Base-by-base conservation (phyloP, 1,140 invertebrate species). In the Trichonephila clavipes region DNA sequence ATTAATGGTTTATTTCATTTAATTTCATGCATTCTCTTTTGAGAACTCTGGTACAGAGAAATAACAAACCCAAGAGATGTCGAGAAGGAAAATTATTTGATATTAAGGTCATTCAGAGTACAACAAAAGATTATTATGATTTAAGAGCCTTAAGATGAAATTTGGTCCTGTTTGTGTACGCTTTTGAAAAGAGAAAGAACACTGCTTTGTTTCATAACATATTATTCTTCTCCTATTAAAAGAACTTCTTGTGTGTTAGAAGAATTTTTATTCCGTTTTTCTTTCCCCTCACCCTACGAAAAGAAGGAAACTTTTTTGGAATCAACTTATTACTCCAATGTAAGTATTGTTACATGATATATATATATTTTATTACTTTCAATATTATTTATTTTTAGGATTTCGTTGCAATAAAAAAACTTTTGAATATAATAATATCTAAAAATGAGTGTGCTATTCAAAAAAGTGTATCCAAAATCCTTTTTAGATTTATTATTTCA, bases 61-160 rank as follows among this genome's bases (percentile, higher is more conserved):
- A 40, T 28, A 77, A 40, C 16, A 24, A 77, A 3, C 28, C 28
- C 72, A 18, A 40, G 28, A 77, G 72, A 77, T 28, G 16, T 28
- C 72, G 72, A 77, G 28, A 40, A 24, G 34, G 72, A 77, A 28
- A 34, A 77, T 77, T 77, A 16, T 77, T 28, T 19, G 72, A 40
- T 77, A 77, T 40, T 77, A 40, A 77, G 72, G 72, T 77, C 72
- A 77, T 77, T 77, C 14, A 77, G 72, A 77, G 16, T 28, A 77
- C 72, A 77, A 77, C 34, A 77, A 77, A 40, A 77, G 72, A 77
- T 77, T 77, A 77, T 77, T 77, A 77, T 77, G 72, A 77, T 77
- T 77, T 77, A 77, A 77, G 72, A 77, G 72, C 18, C 18, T 12
- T 18, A 18, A 77, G 72, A 77, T 77, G 72, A 77, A 77, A 77